These are phyloP conservation scores for Holacanthella duospinosa DNA, from an alignment of 2,888 invertebrate species.

Conservation along the genomic window DNA sequence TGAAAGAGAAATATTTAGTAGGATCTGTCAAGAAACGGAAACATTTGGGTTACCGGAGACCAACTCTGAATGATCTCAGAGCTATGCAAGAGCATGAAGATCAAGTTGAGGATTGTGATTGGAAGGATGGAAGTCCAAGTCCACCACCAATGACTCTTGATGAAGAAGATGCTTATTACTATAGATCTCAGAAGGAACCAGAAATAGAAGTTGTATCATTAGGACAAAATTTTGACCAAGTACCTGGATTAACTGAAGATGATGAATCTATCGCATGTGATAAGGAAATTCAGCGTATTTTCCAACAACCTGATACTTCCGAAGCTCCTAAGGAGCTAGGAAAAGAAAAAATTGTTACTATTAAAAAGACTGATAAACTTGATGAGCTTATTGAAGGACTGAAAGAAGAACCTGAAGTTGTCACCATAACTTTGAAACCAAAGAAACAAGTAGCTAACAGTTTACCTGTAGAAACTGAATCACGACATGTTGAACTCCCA, in stretches of 20 bases:
- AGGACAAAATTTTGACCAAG: background rate
- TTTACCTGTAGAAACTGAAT: background rate
- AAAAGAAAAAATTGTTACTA: too few relatives aligned
- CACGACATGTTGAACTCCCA: background rate
- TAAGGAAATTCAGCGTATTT: background rate
- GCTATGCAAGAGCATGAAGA: slow-evolving; percentile 21
- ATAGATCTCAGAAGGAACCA: background rate
- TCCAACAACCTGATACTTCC: background rate
- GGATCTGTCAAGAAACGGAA: slow-evolving; percentile 30
- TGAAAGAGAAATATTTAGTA: slow-evolving; percentile 64
- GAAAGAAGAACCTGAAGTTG: background rate
- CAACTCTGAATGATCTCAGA: slow-evolving; percentile 32
- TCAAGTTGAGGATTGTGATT: background rate
- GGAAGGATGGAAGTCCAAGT: slow-evolving; percentile 10
- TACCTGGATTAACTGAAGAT: background rate
- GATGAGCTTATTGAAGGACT: background rate
- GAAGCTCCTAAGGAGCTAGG: background rate
- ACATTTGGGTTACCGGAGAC: slow-evolving; percentile 24
- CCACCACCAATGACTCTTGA: background rate
- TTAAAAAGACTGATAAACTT: background rate
- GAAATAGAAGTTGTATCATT: too few relatives aligned
- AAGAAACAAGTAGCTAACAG: background rate
- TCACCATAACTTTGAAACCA: background rate
- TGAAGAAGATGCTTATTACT: background rate
- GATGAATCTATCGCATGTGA: background rate